phyloP scores from a whole-genome alignment of 2,888 invertebrate species.

The Zhengitettix transpicula region DNA sequence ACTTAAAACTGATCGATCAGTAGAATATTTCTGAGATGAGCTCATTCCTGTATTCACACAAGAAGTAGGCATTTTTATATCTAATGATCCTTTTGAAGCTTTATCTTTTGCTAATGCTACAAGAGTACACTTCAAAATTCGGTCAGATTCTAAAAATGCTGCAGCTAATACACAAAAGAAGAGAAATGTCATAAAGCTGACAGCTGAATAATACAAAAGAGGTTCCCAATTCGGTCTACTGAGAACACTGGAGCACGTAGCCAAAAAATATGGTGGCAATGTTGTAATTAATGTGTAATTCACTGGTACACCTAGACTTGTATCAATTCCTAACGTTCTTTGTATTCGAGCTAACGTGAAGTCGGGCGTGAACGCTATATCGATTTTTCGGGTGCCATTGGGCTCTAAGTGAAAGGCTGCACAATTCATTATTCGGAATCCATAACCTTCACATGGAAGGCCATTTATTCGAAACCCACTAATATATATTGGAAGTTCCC shows the following conservation, averaged over 20 bases:
- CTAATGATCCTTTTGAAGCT: conserved; percentile 11
- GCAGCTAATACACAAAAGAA: conserved; percentile 47
- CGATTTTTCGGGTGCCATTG: conserved; percentile 57
- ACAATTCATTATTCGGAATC: conserved; percentile 63
- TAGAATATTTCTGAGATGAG: background rate
- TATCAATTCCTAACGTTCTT: conserved; percentile 40
- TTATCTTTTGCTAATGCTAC: conserved; percentile 32
- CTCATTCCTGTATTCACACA: background rate
- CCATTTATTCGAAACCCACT: conserved; percentile 48
- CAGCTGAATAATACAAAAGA: conserved; percentile 44
- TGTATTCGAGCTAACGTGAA: conserved; percentile 63
- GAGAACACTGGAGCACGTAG: conserved; percentile 48
- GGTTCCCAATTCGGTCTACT: conserved; percentile 64
- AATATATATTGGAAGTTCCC: conserved; percentile 68
- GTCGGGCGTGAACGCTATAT: conserved; percentile 78
- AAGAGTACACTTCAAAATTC: conserved; percentile 39
- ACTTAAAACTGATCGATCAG: background rate
- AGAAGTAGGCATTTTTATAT: background rate
- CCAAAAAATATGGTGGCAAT: conserved; percentile 43
- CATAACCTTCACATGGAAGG: conserved; percentile 56
- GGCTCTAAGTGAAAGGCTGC: conserved; percentile 50
- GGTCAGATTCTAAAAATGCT: conserved; percentile 54
- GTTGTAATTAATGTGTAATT: conserved; percentile 56
- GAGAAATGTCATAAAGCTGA: conserved; percentile 39
- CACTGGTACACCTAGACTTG: conserved; percentile 40